A percentile compares a stretch with the other conserved stretches of the same genome.
These are phyloP conservation scores for Erebia epiphron DNA, from an alignment of 2,888 invertebrate species.

Conservation along the genomic window DNA sequence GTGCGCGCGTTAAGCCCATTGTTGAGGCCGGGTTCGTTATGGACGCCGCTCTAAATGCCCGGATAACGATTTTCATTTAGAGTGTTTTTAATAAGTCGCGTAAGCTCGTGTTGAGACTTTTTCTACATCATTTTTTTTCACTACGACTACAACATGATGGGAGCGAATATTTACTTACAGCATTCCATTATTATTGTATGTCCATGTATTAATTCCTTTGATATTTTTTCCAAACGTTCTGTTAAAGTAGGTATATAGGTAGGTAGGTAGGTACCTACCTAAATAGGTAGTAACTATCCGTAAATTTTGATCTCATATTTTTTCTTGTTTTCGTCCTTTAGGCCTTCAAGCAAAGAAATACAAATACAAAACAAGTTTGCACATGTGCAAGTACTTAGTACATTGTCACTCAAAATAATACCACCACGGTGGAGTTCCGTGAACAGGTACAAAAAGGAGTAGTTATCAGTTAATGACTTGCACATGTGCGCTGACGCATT, in stretches of 20 bases:
- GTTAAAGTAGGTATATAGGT: too few species aligned
- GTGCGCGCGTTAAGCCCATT: slow-evolving; percentile 82
- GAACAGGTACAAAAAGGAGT: slow-evolving; percentile 58
- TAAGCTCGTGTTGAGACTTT: slow-evolving; percentile 65
- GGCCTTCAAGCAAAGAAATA: neutral
- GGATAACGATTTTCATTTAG: slow-evolving; percentile 82
- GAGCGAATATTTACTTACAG: slow-evolving; percentile 20
- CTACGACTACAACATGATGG: slow-evolving; percentile 19
- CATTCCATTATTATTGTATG: too few species aligned
- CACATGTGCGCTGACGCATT: slow-evolving; percentile 64
- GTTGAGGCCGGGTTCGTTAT: slow-evolving; percentile 80
- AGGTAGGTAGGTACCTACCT: neutral
- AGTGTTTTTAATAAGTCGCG: slow-evolving; percentile 80
- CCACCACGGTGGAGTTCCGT: slow-evolving; percentile 48
- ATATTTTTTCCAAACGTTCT: neutral
- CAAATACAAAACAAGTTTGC: slow-evolving; percentile 46
- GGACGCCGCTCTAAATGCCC: slow-evolving; percentile 77
- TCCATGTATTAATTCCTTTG: neutral
- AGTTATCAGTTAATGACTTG: slow-evolving; percentile 62
- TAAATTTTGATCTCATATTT: neutral
- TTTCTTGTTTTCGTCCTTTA: neutral
- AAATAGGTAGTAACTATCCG: neutral
- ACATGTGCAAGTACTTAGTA: slow-evolving; percentile 66
- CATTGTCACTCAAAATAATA: slow-evolving; percentile 54
- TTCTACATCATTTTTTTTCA: slow-evolving; percentile 9